These are phyloP conservation scores for Hesperophylax magnus DNA, from an alignment of 1,140 invertebrate species.

Conservation along the genomic window DNA sequence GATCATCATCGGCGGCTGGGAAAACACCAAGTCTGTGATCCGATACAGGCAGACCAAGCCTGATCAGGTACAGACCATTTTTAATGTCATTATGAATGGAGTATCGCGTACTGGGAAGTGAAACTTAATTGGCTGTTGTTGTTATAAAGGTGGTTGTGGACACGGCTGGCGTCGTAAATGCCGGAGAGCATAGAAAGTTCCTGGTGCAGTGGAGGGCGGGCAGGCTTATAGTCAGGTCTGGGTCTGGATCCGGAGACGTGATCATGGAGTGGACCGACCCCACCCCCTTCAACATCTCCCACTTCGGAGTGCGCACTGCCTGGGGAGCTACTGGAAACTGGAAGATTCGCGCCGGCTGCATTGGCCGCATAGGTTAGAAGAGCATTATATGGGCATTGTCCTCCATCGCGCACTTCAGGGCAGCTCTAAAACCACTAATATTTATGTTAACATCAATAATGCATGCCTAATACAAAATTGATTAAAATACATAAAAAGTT, in stretches of 20 bases:
- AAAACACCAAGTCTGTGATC: constrained; percentile 75
- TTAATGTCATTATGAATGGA: constrained; percentile 32
- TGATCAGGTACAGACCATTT: constrained; percentile 71
- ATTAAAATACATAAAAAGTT: too few species aligned
- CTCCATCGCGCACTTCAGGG: background rate
- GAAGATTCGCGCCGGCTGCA: constrained; percentile 58
- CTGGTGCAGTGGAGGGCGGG: constrained; percentile 74
- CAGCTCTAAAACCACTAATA: background rate
- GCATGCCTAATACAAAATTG: too few species aligned
- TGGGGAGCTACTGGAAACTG: constrained; percentile 76
- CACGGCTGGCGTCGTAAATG: constrained; percentile 70
- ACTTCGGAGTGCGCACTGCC: constrained; percentile 75
- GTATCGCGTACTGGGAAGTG: constrained; percentile 1
- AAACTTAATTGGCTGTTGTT: constrained; percentile 46
- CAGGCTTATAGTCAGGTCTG: constrained; percentile 66
- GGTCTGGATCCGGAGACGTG: constrained; percentile 64
- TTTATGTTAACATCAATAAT: too few species aligned
- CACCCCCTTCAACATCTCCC: constrained; percentile 72
- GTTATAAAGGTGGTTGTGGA: constrained; percentile 69
- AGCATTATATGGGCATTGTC: background rate
- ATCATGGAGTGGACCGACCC: constrained; percentile 74
- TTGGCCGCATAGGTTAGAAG: constrained; percentile 26
- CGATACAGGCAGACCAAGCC: constrained; percentile 75
- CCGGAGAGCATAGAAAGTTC: constrained; percentile 72
- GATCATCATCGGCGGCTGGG: constrained; percentile 76